Evolutionary conservation across 1,140 invertebrate species (phyloP), one percentile per base, ranked within the genome.

Genomic region (Semibalanus balanoides): DNA sequence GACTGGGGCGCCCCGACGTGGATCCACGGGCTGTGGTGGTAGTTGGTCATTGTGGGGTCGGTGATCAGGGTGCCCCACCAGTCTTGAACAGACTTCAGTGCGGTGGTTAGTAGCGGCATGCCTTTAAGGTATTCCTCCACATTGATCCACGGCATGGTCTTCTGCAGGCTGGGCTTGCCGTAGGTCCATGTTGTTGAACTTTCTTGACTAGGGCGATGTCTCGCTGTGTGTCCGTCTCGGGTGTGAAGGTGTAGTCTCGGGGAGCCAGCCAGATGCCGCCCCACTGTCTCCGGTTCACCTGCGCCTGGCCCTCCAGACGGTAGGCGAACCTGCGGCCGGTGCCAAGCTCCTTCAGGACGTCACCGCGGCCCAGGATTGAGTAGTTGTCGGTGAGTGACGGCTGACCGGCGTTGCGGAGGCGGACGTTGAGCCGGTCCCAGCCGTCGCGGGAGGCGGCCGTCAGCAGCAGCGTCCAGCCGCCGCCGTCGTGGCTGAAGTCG

Each of bases 381-480:
- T 70, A 70, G 69, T 70, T 70, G 69, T 70, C 69, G 25, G 25
- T 25, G 25, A 70, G 69, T 22, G 69, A n/a, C 5, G 69, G 25
- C 28, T 27, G 69, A 27, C 25, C 25, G 25, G 69, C 69, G 69
- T 27, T 25, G 25, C 69, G 69, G 5, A 25, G 69, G 5, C 25
- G 69, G 5, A 70, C 69, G 25, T 25, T n/a, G 69, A n/a, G 25
- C 69, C 25, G 69, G 25, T 25, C 28, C 69, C 69, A 70, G 69
- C 69, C 69, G 25, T 5, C 25, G 25, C 69, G 25, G 69, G 7
- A 11, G 25, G 28, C 69, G 69, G 69, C 69, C 69, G 69, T 28
- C 69, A 70, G 25, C 69, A 70, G 69, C 69, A 70, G 28, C 69
- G 69, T 70, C 69, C 69, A 70, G 25, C 69, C 69, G 69, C 69